Evolutionary conservation across 2,113 vertebrate genomes (phyloP).

Genomic region (Peromyscus leucopus): DNA sequence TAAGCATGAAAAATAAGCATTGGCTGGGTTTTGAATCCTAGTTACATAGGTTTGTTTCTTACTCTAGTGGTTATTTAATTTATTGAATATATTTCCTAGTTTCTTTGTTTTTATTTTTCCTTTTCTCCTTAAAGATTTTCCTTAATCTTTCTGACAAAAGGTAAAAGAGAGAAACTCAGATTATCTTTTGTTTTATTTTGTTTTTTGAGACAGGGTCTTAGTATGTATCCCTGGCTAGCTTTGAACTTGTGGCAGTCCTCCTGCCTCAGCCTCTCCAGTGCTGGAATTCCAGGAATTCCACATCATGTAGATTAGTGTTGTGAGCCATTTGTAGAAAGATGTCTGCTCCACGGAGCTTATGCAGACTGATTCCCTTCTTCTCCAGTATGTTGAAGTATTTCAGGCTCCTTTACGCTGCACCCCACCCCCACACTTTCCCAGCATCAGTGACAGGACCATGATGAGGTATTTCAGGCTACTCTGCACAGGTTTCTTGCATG

Average conservation of each 20-base stretch:
- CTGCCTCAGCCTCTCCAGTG: not conserved
- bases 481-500: not conserved
- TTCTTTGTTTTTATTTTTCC: not conserved
- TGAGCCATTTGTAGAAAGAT: not conserved
- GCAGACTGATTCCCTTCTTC: not conserved
- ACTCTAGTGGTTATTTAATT: not conserved
- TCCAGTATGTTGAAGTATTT: not conserved
- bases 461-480: not conserved
- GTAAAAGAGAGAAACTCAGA: conserved; percentile 2
- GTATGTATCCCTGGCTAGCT: not conserved
- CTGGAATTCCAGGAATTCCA: not conserved
- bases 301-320: not conserved
- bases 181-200: not conserved
- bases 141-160: conserved; percentile 36
- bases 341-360: not conserved
- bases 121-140: not conserved
- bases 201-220: not conserved
- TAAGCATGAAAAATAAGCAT: conserved; percentile 14
- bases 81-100: not conserved
- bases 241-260: not conserved
- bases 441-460: not conserved
- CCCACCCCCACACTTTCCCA: fast-evolving
- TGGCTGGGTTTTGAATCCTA: conserved; percentile 32
- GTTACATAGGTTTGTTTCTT: conserved; percentile 42
- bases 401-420: too few species aligned